These are phyloP conservation scores for Carassius auratus DNA, from an alignment of 2,113 vertebrate species.

Conservation along the genomic window DNA sequence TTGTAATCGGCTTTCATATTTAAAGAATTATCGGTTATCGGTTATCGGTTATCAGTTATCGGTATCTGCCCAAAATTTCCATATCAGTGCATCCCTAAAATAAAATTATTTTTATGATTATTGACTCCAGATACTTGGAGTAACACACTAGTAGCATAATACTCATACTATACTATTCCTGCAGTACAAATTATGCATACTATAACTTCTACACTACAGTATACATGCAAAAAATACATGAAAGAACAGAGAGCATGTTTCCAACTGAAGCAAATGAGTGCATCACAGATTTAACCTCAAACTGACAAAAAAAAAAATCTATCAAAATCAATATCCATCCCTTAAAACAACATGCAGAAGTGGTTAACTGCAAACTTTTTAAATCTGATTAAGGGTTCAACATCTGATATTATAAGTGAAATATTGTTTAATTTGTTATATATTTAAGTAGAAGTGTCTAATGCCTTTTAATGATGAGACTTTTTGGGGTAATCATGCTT, in stretches of 20 bases:
- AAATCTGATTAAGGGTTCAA: neutral
- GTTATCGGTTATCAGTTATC: no score
- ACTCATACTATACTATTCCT: neutral
- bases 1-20: no score
- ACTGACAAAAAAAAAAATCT: neutral
- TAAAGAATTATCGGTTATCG: no score
- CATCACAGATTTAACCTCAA: slow-evolving; percentile 3
- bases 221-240: neutral
- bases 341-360: neutral
- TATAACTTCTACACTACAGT: neutral
- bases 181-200: neutral
- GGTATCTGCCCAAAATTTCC: no score
- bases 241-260: neutral
- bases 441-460: no score
- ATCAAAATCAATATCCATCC: slow-evolving; percentile 9
- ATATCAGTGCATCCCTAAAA: no score
- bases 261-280: neutral
- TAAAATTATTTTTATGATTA: neutral
- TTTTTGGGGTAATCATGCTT: no score
- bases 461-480: no score
- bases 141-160: neutral
- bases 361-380: neutral
- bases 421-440: no score
- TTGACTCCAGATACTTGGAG: neutral
- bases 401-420: neutral